phyloP scores from a whole-genome alignment of 1,140 invertebrate species.

The Drosophila equinoxialis region DNA sequence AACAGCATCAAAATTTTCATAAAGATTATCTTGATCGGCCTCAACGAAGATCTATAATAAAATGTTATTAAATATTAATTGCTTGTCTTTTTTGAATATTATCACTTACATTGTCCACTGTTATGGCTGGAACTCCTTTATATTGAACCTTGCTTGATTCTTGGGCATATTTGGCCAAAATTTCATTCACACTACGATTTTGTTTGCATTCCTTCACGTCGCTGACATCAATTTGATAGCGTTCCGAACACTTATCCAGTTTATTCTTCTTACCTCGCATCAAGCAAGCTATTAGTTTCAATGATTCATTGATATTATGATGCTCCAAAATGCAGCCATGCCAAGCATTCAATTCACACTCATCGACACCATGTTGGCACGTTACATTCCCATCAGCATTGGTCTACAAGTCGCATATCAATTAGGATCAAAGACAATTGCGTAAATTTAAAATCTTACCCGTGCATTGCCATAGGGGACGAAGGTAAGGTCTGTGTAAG shows the following conservation, averaged over 20 bases:
- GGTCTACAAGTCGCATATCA: constrained; percentile 8
- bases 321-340: constrained; percentile 80
- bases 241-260: constrained; percentile 48
- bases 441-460: constrained; percentile 8
- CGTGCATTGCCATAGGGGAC: constrained; percentile 77
- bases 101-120: constrained; percentile 49
- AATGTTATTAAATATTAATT: neutral
- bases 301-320: constrained; percentile 41
- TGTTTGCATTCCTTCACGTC: constrained; percentile 49
- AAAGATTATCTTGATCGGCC: constrained; percentile 26
- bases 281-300: constrained; percentile 74
- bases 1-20: constrained; percentile 40
- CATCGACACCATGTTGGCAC: constrained; percentile 70
- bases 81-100: neutral
- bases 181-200: constrained; percentile 38
- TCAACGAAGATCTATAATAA: constrained; percentile 28
- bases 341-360: constrained; percentile 78
- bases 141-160: constrained; percentile 27
- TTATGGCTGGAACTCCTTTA: constrained; percentile 50
- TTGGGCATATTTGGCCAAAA: constrained; percentile 50
- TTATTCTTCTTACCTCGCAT: constrained; percentile 55
- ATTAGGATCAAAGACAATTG: neutral
- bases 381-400: constrained; percentile 28
- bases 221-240: constrained; percentile 47
- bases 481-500: constrained; percentile 59